Percentiles rank a stretch among this genome's conserved stretches.
phyloP scores from a whole-genome alignment of 2,797 vertebrate genomes.

The Rhabdophis nuchalis region DNA sequence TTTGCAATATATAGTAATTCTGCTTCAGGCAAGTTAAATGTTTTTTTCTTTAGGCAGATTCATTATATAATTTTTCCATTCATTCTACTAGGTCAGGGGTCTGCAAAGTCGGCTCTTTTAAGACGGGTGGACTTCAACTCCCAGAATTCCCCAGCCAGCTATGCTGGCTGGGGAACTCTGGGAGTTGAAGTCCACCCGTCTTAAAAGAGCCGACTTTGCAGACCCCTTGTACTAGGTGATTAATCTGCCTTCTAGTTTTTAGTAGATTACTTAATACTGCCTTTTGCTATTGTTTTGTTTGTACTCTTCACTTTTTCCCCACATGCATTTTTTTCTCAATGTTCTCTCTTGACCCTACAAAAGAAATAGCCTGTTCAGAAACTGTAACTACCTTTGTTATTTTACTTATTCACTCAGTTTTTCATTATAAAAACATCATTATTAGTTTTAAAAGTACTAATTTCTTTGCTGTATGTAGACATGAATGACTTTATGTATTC shows the following conservation, averaged over 20 bases:
- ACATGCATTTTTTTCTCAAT: neutral
- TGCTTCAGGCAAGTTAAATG: neutral
- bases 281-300: neutral
- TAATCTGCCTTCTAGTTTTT: neutral
- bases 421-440: neutral
- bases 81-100: neutral
- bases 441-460: neutral
- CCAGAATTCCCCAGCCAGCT: no score
- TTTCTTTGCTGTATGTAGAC: neutral
- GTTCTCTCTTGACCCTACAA: neutral
- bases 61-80: neutral
- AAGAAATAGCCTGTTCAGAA: neutral
- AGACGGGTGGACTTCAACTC: no score
- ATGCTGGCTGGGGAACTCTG: no score
- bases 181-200: no score
- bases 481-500: neutral
- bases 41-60: neutral
- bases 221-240: neutral
- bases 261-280: neutral
- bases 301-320: neutral
- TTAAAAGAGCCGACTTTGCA: no score
- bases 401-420: neutral
- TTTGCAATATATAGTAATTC: neutral
- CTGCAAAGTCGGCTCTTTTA: no score
- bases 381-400: neutral